Evolutionary conservation across 2,113 vertebrate species (phyloP).

Genomic region (Orycteropus afer): DNA sequence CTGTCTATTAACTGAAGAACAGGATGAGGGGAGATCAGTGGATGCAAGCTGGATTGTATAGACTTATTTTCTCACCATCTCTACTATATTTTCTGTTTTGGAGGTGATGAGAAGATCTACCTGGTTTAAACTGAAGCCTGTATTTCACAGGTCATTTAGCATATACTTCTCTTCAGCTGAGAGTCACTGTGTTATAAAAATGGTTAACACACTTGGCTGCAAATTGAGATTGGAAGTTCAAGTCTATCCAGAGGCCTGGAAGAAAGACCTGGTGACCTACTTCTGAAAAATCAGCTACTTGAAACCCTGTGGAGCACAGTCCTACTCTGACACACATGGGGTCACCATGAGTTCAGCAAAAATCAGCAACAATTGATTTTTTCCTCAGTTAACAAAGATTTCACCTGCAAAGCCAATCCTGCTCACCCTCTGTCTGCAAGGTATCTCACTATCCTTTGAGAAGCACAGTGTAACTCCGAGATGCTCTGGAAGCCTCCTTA

Average conservation of each 20-base stretch:
- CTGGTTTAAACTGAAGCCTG: not conserved
- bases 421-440: not conserved
- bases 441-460: not conserved
- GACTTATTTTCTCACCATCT: not conserved
- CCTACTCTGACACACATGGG: not conserved
- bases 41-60: too few relatives aligned
- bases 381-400: not conserved
- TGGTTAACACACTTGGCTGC: too few relatives aligned
- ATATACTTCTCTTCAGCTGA: not conserved
- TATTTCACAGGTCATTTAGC: not conserved
- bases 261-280: too few relatives aligned
- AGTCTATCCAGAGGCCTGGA: too few relatives aligned
- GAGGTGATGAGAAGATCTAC: not conserved
- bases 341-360: not conserved
- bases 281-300: too few relatives aligned
- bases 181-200: too few relatives aligned
- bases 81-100: not conserved
- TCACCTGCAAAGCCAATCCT: fast-evolving
- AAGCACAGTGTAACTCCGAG: fast-evolving
- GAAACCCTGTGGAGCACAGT: not conserved
- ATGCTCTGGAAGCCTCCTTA: too few relatives aligned
- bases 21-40: not conserved
- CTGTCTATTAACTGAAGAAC: not conserved
- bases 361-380: not conserved
- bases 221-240: too few relatives aligned